phyloP scores from a whole-genome alignment of 2,888 invertebrate species.

The Physocephala rufipes region DNA sequence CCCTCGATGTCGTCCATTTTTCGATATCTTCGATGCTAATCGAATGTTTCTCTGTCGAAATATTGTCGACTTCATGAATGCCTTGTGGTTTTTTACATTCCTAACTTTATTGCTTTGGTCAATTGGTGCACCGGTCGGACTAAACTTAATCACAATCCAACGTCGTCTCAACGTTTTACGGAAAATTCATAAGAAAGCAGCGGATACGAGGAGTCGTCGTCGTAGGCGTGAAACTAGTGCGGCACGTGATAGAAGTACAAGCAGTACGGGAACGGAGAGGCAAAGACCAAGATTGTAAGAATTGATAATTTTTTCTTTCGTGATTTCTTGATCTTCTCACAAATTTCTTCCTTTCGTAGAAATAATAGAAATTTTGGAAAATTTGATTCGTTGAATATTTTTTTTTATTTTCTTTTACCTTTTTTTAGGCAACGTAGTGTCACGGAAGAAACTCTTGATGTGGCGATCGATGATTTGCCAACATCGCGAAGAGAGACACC shows the following conservation, averaged over 20 bases:
- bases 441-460: slow-evolving; percentile 59
- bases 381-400: neutral
- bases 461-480: slow-evolving; percentile 51
- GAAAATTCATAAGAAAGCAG: slow-evolving; percentile 46
- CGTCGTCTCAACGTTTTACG: slow-evolving; percentile 56
- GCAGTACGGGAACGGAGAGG: slow-evolving; percentile 48
- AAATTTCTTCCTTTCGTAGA: too few relatives aligned
- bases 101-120: slow-evolving; percentile 71
- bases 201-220: slow-evolving; percentile 46
- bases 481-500: slow-evolving; percentile 32
- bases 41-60: slow-evolving; percentile 68
- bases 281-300: slow-evolving; percentile 53
- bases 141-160: slow-evolving; percentile 67
- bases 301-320: too few relatives aligned
- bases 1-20: slow-evolving; percentile 77
- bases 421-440: slow-evolving; percentile 54
- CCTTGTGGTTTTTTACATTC: slow-evolving; percentile 75
- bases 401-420: neutral
- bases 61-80: slow-evolving; percentile 68
- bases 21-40: slow-evolving; percentile 74
- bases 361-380: neutral
- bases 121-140: slow-evolving; percentile 71
- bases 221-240: slow-evolving; percentile 44
- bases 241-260: slow-evolving; percentile 51
- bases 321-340: too few relatives aligned